Percentiles rank a stretch among this genome's conserved stretches.
These are phyloP conservation scores for Cyprinodon tularosa DNA, from an alignment of 2,113 vertebrate species.

Conservation along the genomic window DNA sequence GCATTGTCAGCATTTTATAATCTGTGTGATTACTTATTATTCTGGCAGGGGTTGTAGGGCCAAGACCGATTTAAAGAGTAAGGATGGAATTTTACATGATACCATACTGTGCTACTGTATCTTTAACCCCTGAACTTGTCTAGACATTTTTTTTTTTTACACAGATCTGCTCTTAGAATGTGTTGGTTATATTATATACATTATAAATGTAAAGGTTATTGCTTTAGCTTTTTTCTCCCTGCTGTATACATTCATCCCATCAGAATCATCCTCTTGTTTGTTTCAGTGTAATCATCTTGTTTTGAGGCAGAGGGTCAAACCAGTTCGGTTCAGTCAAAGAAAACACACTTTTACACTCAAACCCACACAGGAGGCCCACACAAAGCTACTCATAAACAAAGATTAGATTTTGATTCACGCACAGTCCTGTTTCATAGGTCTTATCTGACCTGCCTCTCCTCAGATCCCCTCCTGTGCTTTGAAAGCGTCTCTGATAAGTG, in stretches of 20 bases:
- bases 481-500: slow-evolving; percentile 54
- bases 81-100: too few species aligned
- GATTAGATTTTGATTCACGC: slow-evolving; percentile 11
- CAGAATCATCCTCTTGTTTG: slow-evolving; percentile 10
- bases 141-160: too few species aligned
- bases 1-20: too few species aligned
- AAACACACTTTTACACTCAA: slow-evolving; percentile 19
- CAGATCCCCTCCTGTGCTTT: slow-evolving; percentile 49
- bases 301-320: slow-evolving; percentile 25
- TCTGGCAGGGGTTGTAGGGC: too few species aligned
- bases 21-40: too few species aligned
- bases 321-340: slow-evolving; percentile 32
- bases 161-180: too few species aligned
- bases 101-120: too few species aligned
- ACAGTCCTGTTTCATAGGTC: slow-evolving; percentile 12
- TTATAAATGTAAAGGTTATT: too few species aligned
- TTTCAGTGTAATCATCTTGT: slow-evolving; percentile 36
- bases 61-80: too few species aligned
- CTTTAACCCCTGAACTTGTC: too few species aligned
- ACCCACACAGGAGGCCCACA: slow-evolving; percentile 1
- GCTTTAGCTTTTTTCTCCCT: too few species aligned
- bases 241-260: not conserved
- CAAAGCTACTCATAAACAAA: not conserved
- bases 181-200: too few species aligned
- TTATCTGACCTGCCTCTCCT: slow-evolving; percentile 40